Conservation (phyloP, 2,113 vertebrate genomes). For the Archocentrus centrarchus region DNA sequence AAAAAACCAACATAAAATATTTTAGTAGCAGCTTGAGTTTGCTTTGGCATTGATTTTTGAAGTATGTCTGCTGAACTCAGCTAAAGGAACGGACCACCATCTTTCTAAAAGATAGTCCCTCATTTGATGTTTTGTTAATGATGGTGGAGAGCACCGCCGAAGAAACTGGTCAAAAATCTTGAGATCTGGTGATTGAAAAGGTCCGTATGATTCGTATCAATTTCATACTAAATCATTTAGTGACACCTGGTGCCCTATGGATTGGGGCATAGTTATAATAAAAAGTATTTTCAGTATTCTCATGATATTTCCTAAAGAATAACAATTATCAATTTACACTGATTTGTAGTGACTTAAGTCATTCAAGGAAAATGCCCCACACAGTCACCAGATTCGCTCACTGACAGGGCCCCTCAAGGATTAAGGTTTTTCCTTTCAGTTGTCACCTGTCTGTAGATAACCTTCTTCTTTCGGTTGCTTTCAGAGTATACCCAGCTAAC, state of each 20-base stretch:
- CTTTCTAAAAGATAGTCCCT: neutral
- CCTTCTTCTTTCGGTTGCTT: conserved; percentile 33
- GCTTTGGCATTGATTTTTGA: neutral
- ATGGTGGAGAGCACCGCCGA: neutral
- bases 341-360: neutral
- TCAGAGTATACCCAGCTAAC: conserved; percentile 16
- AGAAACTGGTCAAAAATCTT: neutral
- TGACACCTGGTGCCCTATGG: neutral
- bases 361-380: neutral
- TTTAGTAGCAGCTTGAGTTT: conserved; percentile 4
- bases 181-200: neutral
- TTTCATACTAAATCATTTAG: neutral
- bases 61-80: neutral
- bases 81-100: neutral
- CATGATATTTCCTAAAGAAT: neutral
- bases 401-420: neutral
- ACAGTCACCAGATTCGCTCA: neutral
- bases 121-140: neutral
- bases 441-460: conserved; percentile 49
- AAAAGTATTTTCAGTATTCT: neutral
- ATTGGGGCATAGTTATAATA: neutral
- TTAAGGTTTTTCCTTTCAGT: neutral
- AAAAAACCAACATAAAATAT: neutral
- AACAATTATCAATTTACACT: neutral
- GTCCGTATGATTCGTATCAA: neutral